Evolutionary conservation across 2,113 vertebrate genomes (phyloP).

Genomic region (Paramormyrops kingsleyae): DNA sequence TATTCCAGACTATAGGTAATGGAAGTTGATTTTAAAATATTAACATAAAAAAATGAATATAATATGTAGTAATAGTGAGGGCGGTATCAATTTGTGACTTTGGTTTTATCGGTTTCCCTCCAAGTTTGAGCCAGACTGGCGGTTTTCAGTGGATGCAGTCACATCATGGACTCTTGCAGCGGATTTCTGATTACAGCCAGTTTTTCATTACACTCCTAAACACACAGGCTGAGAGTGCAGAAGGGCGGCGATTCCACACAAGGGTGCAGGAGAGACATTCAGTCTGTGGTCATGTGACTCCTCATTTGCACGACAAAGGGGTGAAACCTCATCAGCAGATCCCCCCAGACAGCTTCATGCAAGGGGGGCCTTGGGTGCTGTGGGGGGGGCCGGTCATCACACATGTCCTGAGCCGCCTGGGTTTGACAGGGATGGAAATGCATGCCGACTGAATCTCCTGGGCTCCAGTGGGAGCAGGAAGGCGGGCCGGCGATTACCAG

Average conservation of each 20-base stretch:
- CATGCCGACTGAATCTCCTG: neutral
- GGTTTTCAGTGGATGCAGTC: neutral
- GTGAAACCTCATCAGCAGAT: neutral
- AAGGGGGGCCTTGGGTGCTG: neutral
- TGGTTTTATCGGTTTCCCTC: neutral
- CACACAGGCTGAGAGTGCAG: neutral
- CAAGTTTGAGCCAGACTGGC: neutral
- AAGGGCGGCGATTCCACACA: neutral
- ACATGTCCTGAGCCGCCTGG: neutral
- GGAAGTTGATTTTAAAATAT: neutral
- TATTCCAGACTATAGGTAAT: neutral
- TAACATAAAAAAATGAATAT: neutral
- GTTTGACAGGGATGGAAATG: neutral
- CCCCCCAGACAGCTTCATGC: neutral
- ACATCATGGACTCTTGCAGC: neutral
- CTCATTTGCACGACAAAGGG: neutral
- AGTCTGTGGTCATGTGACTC: neutral
- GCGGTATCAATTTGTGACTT: neutral
- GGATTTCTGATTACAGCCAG: neutral
- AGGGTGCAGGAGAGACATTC: neutral
- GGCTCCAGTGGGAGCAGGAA: neutral
- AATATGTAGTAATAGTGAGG: neutral
- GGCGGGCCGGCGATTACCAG: neutral
- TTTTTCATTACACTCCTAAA: neutral
- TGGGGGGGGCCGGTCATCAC: neutral